Percentiles rank a stretch among this genome's conserved stretches.
phyloP scores from a whole-genome alignment of 2,888 invertebrate species.

The Clunio marinus region DNA sequence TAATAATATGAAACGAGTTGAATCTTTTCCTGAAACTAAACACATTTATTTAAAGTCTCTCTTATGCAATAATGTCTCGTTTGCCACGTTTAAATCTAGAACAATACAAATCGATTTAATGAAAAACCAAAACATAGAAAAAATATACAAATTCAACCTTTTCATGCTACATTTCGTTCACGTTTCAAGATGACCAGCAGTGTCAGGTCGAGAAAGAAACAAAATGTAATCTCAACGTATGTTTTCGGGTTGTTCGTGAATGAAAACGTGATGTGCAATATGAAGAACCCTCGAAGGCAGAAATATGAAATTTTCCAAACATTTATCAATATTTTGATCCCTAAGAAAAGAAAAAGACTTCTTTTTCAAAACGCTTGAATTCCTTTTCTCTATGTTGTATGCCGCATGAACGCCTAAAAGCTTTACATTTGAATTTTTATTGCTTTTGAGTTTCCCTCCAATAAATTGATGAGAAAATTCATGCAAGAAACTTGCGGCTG shows the following conservation, averaged over 20 bases:
- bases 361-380: not conserved
- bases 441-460: constrained; percentile 26
- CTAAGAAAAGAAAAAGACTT: constrained; percentile 16
- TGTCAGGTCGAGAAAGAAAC: constrained; percentile 20
- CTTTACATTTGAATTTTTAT: constrained; percentile 37
- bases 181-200: constrained; percentile 27
- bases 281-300: not conserved
- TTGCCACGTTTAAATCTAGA: no score
- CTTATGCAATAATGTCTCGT: no score
- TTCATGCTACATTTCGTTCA: constrained; percentile 26
- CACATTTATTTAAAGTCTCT: no score
- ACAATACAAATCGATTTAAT: no score
- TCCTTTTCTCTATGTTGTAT: constrained; percentile 10
- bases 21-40: no score
- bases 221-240: not conserved
- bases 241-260: not conserved
- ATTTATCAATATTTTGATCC: not conserved
- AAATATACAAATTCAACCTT: no score
- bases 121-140: no score
- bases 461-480: constrained; percentile 28
- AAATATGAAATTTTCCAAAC: not conserved
- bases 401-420: constrained; percentile 31
- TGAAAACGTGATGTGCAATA: not conserved
- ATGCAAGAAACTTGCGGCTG: not conserved
- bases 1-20: no score